A percentile compares a stretch with the other conserved stretches of the same genome.
Conservation (phyloP, 2,888 invertebrate species). For the Erannis defoliaria region DNA sequence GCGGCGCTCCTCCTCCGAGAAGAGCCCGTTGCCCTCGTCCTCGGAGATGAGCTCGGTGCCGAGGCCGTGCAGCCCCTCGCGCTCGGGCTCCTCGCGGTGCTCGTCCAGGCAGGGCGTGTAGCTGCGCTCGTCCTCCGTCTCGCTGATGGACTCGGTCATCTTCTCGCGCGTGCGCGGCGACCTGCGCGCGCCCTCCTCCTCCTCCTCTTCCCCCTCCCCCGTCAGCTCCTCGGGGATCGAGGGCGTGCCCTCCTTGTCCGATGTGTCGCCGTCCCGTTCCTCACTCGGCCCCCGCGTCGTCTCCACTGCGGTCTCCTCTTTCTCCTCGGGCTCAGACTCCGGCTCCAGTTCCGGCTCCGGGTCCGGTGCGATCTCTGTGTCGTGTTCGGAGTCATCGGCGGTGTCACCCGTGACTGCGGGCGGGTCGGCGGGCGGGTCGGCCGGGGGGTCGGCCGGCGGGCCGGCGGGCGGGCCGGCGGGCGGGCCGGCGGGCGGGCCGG, state of each 20-base stretch:
- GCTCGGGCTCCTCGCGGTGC: constrained; percentile 77
- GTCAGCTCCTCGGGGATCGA: constrained; percentile 47
- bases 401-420: neutral
- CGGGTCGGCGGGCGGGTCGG: neutral
- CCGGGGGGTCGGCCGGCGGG: neutral
- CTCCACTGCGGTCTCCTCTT: neutral
- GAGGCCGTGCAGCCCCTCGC: constrained; percentile 86
- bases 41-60: constrained; percentile 92
- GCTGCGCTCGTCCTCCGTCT: constrained; percentile 88
- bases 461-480: neutral
- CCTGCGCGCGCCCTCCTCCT: neutral
- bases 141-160: constrained; percentile 89
- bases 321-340: neutral
- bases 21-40: constrained; percentile 89
- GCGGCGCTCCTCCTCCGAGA: constrained; percentile 84
- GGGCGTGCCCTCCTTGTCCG: constrained; percentile 38
- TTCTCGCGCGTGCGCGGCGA: constrained; percentile 61
- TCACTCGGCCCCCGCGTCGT: constrained; percentile 26
- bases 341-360: neutral
- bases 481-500: neutral
- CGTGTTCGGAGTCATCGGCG: neutral
- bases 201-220: constrained; percentile 8
- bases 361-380: neutral
- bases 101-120: constrained; percentile 92
- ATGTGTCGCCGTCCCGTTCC: constrained; percentile 7